These are phyloP conservation scores for Battus philenor DNA, from an alignment of 1,140 invertebrate genomes.

Conservation along the genomic window DNA sequence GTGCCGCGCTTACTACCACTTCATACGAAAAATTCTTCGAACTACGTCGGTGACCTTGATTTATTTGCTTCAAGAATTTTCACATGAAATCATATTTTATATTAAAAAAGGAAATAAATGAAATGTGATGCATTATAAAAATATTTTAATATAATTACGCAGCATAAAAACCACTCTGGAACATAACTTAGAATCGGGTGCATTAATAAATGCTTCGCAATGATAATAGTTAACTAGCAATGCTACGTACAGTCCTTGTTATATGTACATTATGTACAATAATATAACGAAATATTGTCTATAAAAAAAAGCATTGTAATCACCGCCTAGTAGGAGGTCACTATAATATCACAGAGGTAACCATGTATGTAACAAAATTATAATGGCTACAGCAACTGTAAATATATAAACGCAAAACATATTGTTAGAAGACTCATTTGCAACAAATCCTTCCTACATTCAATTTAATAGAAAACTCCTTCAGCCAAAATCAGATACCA, in stretches of 20 bases:
- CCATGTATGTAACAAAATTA: conserved; percentile 12
- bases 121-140: conserved; percentile 39
- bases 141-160: conserved; percentile 55
- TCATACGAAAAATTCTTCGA: too few relatives aligned
- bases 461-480: too few relatives aligned
- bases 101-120: neutral
- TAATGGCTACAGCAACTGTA: conserved; percentile 12
- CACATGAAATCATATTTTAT: neutral
- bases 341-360: conserved; percentile 52
- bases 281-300: conserved; percentile 27
- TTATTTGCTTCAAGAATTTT: too few relatives aligned
- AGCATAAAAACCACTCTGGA: conserved; percentile 43
- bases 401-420: neutral
- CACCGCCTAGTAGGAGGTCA: conserved; percentile 24
- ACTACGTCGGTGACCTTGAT: too few relatives aligned
- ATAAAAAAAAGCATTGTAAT: conserved; percentile 30
- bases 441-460: neutral
- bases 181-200: conserved; percentile 30
- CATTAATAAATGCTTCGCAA: conserved; percentile 47
- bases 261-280: conserved; percentile 38
- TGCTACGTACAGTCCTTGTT: conserved; percentile 28
- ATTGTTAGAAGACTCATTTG: neutral
- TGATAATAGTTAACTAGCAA: conserved; percentile 37
- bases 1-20: too few relatives aligned
- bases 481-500: neutral